Base-by-base conservation (phyloP, 2,797 vertebrate genomes). In the Poecilia wingei region DNA sequence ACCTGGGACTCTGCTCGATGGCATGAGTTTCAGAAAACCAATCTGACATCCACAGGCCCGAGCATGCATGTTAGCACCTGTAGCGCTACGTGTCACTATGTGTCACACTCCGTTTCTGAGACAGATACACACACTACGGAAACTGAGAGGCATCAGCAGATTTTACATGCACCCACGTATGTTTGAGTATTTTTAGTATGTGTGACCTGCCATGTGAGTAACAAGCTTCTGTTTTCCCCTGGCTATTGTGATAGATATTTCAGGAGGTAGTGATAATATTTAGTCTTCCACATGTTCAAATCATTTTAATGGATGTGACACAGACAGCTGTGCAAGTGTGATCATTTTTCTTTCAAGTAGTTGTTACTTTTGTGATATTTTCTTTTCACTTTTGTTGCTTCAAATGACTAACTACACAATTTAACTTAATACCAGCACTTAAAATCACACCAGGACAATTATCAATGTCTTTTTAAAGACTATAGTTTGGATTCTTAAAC, bases 1-100 rank as follows among this genome's bases (percentile, higher is more conserved):
- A 90, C 85, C 85, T 87, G 84, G 90, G 90, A 92, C 82, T 94
- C 79, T 77, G 77, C 41, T 33, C 70, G 41, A 12, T 45, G 76
- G 79, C 78, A 81, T 3, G 74, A 80, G 68, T 80, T 51, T 79
- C 8, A 77, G 71, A 68, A 74, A 88, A 84, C 57, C 2, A 88
- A 78, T 79, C 69, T 83, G 87, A 82, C 80, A 79, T 33, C 45
- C 41, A 79, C 83, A 84, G 72, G 73, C 61, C 64, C 1, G 22
- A 68, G 64, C 36, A 72, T 69, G 73, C 71, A 75, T 45, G 75
- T 80, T 75, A 31, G 70, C 57, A 86, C 82, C 76, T 87, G 82
- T 82, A 87, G 70, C 73, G 46, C 64, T 31, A 13, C 53, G 20
- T 82, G 83, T 84, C 83, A 83, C 75, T 47, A 18, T 57, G 31